These are phyloP conservation scores for Himantopus leucocephalus DNA, from an alignment of 2,113 vertebrate genomes.

Conservation along the genomic window DNA sequence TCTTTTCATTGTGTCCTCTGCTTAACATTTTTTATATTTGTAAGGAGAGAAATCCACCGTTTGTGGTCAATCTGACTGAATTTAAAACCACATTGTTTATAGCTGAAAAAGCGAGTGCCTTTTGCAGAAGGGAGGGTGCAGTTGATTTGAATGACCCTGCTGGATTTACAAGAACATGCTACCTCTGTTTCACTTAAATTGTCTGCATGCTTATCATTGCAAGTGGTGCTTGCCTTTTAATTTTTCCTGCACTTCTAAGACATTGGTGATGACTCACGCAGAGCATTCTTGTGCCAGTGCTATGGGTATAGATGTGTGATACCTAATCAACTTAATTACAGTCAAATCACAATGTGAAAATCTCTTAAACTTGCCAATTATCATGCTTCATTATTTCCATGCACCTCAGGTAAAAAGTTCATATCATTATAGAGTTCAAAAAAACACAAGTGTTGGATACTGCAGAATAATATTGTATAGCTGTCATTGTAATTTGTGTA, in stretches of 20 bases:
- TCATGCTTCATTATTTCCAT: conserved; percentile 49
- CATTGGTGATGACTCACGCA: conserved; percentile 41
- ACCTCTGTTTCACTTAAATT: conserved; percentile 77
- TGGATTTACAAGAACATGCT: conserved; percentile 72
- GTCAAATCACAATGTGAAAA: conserved; percentile 44
- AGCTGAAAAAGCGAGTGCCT: conserved; percentile 79
- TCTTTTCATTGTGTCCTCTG: conserved; percentile 31
- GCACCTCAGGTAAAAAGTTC: conserved; percentile 77
- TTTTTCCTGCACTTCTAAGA: conserved; percentile 44
- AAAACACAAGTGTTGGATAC: conserved; percentile 36
- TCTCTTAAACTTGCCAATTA: conserved; percentile 30
- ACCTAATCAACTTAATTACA: conserved; percentile 37
- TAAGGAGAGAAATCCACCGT: conserved; percentile 52
- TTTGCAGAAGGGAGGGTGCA: conserved; percentile 75
- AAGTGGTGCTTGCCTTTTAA: conserved; percentile 72
- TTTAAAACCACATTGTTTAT: conserved; percentile 62
- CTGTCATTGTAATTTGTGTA: conserved; percentile 59
- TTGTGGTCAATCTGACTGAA: conserved; percentile 33
- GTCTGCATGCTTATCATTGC: conserved; percentile 73
- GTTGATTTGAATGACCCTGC: conserved; percentile 68
- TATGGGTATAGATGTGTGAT: conserved; percentile 35
- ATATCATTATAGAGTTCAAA: conserved; percentile 28
- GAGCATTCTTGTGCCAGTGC: conserved; percentile 64
- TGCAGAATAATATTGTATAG: conserved; percentile 34
- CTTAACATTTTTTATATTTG: conserved; percentile 65